Conservation (phyloP, 2,888 invertebrate species). For the Chirona hameri region DNA sequence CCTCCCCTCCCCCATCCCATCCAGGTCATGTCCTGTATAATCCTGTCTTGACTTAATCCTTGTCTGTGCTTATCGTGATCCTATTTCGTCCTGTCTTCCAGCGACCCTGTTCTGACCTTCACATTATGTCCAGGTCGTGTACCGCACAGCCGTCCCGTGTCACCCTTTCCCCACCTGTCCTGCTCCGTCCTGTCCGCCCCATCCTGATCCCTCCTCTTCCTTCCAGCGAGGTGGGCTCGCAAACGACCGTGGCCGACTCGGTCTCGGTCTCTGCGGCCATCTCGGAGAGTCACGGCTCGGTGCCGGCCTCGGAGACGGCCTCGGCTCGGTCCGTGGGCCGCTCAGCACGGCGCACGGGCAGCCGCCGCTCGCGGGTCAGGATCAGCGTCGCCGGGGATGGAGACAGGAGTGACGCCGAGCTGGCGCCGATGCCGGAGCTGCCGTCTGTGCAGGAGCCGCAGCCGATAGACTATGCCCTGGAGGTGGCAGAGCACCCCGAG, state of each 20-base stretch:
- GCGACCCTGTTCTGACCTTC: no score
- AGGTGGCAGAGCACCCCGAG: slow-evolving; percentile 59
- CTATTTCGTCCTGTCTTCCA: not conserved
- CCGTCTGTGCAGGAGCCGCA: slow-evolving; percentile 56
- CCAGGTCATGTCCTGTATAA: no score
- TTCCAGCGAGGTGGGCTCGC: not conserved
- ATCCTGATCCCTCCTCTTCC: not conserved
- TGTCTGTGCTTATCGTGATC: no score
- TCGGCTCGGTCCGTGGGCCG: not conserved
- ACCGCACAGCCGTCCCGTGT: no score
- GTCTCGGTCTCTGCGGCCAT: not conserved
- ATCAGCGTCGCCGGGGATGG: not conserved
- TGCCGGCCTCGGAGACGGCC: not conserved
- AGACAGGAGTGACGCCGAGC: not conserved
- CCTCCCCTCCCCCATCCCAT: not conserved
- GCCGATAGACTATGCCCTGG: slow-evolving; percentile 58
- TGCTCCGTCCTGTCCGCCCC: not conserved
- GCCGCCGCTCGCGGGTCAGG: not conserved
- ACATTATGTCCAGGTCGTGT: no score
- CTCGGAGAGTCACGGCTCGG: not conserved
- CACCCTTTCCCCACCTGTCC: no score
- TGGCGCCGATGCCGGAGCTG: not conserved
- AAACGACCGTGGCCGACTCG: not conserved
- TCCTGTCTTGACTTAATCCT: no score
- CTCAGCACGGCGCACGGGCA: not conserved